Conservation (phyloP, 2,888 invertebrate genomes). For the Athetis lepigone region DNA sequence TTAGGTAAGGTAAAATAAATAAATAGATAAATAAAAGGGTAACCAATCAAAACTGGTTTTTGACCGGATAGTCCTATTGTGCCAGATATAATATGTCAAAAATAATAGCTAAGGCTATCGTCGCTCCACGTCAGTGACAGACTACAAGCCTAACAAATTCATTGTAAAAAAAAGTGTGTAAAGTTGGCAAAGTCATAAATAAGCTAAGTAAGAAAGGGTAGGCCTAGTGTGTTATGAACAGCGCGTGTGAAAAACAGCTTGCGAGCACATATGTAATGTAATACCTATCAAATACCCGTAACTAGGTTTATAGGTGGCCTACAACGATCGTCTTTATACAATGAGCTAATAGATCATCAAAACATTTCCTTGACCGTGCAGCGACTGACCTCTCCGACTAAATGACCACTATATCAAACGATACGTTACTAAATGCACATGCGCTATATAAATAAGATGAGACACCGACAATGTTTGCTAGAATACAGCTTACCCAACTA, state of each 20-base stretch:
- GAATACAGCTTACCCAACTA: conserved; percentile 40
- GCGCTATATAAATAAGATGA: conserved; percentile 62
- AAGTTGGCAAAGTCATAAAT: too few relatives aligned
- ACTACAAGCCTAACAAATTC: too few relatives aligned
- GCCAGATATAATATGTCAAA: too few relatives aligned
- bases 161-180: background rate
- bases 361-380: conserved; percentile 71
- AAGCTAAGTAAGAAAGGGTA: too few relatives aligned
- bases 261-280: conserved; percentile 7
- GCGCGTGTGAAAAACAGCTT: conserved; percentile 44
- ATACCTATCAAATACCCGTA: conserved; percentile 31
- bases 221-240: background rate
- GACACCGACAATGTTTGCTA: conserved; percentile 58
- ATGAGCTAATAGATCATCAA: conserved; percentile 51
- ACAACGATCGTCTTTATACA: conserved; percentile 43
- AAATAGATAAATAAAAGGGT: too few relatives aligned
- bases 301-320: conserved; percentile 61
- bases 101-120: too few relatives aligned
- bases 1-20: too few relatives aligned
- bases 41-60: too few relatives aligned
- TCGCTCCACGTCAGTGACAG: too few relatives aligned
- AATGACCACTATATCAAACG: conserved; percentile 61
- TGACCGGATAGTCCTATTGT: too few relatives aligned
- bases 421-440: conserved; percentile 60
- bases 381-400: conserved; percentile 63